phyloP scores from a whole-genome alignment of 2,888 invertebrate genomes.

The Leptinotarsa rubiginosa region DNA sequence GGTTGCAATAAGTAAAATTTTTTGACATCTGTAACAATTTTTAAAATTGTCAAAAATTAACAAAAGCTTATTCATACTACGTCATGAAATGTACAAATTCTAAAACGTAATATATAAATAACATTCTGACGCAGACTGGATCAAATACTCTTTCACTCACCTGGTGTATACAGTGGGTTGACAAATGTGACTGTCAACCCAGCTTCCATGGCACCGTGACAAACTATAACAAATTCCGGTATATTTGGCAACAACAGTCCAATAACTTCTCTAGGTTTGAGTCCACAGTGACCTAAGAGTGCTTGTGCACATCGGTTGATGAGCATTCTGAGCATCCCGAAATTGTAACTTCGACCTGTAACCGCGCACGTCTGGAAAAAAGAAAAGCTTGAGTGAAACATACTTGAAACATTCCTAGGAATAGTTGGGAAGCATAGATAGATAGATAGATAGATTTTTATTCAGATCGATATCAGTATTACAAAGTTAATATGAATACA shows the following conservation, averaged over 20 bases:
- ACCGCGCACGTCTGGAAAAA: slow-evolving; percentile 74
- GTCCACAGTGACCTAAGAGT: slow-evolving; percentile 69
- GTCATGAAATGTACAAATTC: too few species aligned
- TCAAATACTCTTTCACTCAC: slow-evolving; percentile 61
- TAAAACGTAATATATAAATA: too few species aligned
- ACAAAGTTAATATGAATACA: too few species aligned
- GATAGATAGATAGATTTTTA: too few species aligned
- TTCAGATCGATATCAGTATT: too few species aligned
- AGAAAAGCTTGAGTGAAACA: too few species aligned
- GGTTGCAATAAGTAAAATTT: too few species aligned
- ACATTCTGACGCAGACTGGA: background rate
- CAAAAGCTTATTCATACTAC: too few species aligned
- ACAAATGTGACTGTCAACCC: slow-evolving; percentile 77
- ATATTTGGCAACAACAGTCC: slow-evolving; percentile 78
- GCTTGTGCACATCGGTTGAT: slow-evolving; percentile 72
- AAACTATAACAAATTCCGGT: slow-evolving; percentile 76
- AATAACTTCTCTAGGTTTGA: slow-evolving; percentile 74
- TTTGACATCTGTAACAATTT: too few species aligned
- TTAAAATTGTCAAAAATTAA: too few species aligned
- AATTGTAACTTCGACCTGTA: slow-evolving; percentile 75
- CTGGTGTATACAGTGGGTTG: slow-evolving; percentile 77
- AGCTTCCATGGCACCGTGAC: slow-evolving; percentile 75
- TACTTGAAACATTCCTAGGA: too few species aligned
- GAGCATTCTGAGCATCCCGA: slow-evolving; percentile 72
- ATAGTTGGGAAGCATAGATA: too few species aligned